Conservation (phyloP, 1,140 invertebrate species). For the Ectropis grisescens region DNA sequence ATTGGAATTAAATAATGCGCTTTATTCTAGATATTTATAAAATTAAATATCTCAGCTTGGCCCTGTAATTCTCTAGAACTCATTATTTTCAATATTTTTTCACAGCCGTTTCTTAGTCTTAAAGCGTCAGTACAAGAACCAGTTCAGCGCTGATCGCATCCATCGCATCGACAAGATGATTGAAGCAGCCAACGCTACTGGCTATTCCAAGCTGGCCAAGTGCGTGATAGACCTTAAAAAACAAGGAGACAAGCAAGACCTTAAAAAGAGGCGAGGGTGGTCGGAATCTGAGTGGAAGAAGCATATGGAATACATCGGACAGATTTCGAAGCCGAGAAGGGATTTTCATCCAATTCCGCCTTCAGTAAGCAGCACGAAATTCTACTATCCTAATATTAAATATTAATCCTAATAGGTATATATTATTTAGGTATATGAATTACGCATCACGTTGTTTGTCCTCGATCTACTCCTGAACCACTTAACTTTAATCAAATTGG, state of each 20-base stretch:
- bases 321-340: conserved; percentile 36
- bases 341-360: conserved; percentile 30
- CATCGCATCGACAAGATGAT: conserved; percentile 51
- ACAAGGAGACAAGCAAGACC: conserved; percentile 29
- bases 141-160: conserved; percentile 34
- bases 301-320: conserved; percentile 53
- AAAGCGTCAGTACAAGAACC: conserved; percentile 38
- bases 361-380: too few species aligned
- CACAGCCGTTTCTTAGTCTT: conserved; percentile 40
- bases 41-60: too few species aligned
- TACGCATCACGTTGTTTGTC: too few species aligned
- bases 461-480: too few species aligned
- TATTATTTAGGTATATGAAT: too few species aligned
- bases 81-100: too few species aligned
- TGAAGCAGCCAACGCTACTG: conserved; percentile 38
- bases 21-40: too few species aligned
- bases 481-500: too few species aligned
- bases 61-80: too few species aligned
- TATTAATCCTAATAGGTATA: too few species aligned
- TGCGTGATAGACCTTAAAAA: conserved; percentile 51
- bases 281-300: conserved; percentile 57
- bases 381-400: too few species aligned
- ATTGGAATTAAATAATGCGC: too few species aligned
- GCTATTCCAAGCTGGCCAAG: conserved; percentile 48
- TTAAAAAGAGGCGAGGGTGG: conserved; percentile 50